phyloP scores from a whole-genome alignment of 2,113 vertebrate species.

The Hydrolagus affinis region DNA sequence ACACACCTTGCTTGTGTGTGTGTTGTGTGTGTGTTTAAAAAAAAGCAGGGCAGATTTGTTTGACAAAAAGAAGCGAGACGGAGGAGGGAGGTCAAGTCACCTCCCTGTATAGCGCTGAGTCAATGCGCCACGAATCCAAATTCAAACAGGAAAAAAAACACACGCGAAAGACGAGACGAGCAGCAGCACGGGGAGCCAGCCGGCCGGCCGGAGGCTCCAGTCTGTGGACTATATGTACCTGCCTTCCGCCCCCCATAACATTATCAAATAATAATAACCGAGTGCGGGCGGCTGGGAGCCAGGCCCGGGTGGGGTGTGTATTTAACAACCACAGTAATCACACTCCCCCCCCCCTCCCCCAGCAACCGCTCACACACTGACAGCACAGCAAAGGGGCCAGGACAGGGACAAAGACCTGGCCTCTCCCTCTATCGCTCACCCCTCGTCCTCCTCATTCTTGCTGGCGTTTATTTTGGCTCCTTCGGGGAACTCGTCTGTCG shows the following conservation, averaged over 20 bases:
- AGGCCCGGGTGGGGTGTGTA: too few relatives aligned
- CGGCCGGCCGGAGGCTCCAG: too few relatives aligned
- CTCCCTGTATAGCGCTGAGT: not conserved
- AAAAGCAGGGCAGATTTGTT: too few relatives aligned
- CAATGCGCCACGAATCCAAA: not conserved
- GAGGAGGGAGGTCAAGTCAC: not conserved
- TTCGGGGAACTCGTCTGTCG: conserved; percentile 66
- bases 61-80: not conserved
- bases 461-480: conserved; percentile 79
- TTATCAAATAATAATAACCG: conserved; percentile 34
- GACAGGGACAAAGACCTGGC: not conserved
- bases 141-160: not conserved
- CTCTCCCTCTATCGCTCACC: conserved; percentile 46
- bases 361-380: conserved; percentile 34
- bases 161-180: not conserved
- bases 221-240: not conserved
- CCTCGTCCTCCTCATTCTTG: conserved; percentile 76
- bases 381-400: conserved; percentile 40
- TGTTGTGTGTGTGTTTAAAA: too few relatives aligned
- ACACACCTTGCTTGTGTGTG: too few relatives aligned
- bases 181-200: not conserved
- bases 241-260: not conserved
- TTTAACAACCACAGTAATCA: too few relatives aligned
- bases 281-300: conserved; percentile 39
- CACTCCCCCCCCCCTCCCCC: conserved; percentile 35